Base-by-base conservation (phyloP, 1,140 invertebrate species). In the Papilio glaucus region DNA sequence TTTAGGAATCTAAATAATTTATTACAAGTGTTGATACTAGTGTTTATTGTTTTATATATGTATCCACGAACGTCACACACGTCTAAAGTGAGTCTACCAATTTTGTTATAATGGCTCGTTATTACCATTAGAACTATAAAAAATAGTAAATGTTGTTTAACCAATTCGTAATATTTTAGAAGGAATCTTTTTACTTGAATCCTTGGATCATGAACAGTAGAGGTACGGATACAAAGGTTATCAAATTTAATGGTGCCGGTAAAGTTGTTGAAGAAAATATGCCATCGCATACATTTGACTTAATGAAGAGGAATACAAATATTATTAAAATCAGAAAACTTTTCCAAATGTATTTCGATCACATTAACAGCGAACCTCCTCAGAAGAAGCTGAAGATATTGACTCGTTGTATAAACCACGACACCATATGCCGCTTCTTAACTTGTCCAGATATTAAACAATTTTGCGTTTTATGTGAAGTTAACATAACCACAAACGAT, bases 381-480 rank as follows among this genome's bases (percentile, higher is more conserved):
- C 12, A 42, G 37, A 63, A 76, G 15, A 83, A 72, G 72, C 9
- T 81, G 4, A 89, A 89, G 79, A 76, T 87, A 53, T 77, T 86
- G 0, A 86, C 81, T 1, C 68, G 78, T n/a, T 91, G 89, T 60
- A 72, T 69, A 29, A 80, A 87, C 49, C 26, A 71, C 5, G 45
- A 68, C 29, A 37, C 77, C 0, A 26, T 83, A 6, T 91, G 89
- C 70, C 83, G 79, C 37, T 89, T 90, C 74, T 74, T 91, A 73
- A 61, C 78, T 10, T 91, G 88, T 76, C 73, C 79, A 12, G 74
- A 85, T 53, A 80, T 91, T 33, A 72, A 74, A 53, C 69, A 79
- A 45, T 73, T 72, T 69, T 91, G 89, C 70, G 62, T 77, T 42
- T 67, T 89, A 29, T 91, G 89, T 72, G 83, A 89, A 80, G 74